Evolutionary conservation across 1,140 invertebrate species (phyloP), one percentile per base, ranked within the genome.

Genomic region (Saccostrea cuccullata): DNA sequence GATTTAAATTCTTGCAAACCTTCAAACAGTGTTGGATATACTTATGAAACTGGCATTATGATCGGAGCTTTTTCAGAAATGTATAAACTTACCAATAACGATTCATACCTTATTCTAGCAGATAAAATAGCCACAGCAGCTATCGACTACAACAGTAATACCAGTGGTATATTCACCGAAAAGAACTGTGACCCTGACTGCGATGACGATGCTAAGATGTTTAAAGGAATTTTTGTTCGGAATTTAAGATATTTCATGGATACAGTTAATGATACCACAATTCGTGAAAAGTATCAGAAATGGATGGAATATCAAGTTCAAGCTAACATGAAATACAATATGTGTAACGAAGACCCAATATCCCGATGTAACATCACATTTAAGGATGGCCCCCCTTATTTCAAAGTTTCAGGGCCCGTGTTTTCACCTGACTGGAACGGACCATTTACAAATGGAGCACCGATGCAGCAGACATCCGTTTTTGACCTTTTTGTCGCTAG

Each of bases 361-460:
- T 85, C 84, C 23, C 67, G 87, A 73, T 92, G 91, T 73, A 90
- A 91, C 9, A 90, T 92, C 36, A 87, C 87, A 47, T 92, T 89
- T 64, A 70, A 90, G 87, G 91, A 92, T 55, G 91, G 91, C 13
- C 91, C 90, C 9, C 90, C 91, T 17, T 92, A 89, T 87, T 91
- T 86, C 26, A 91, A 90, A 60, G 67, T 84, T 23, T 88, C 90
- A 17, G 91, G 90, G 23, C 91, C 91, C n/a, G 89, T 92, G 0
- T 92, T 92, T 88, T 88, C 88, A 2, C 88, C 89, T 12, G 70
- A 90, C 36, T 92, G 91, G 91, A 87, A 85, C 58, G 91, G 91
- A 4, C 91, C 91, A 8, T 91, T 92, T 36, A 88, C 87, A 8
- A 85, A 85, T 64, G 90, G 89, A 0, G 90, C 91, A 3, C 91